Evolutionary conservation across 37 sponge, comb jelly and placozoan genomes (phyloP).

Genomic region (Cliona cf. orientalis): DNA sequence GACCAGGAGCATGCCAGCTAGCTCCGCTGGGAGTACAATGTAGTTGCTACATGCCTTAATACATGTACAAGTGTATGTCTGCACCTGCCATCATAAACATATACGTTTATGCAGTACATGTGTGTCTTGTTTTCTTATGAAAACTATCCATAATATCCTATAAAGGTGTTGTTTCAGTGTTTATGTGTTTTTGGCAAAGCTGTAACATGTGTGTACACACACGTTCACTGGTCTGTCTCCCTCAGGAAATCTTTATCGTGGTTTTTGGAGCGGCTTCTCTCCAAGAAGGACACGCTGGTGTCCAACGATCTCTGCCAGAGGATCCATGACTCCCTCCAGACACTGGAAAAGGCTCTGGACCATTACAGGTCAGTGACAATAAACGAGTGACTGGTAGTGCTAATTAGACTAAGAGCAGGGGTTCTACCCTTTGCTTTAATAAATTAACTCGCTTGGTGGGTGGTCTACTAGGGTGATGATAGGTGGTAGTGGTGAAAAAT

Average conservation of each 20-base stretch:
- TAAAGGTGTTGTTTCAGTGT: neutral
- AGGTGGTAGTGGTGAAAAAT: neutral
- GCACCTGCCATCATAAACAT: too few species aligned
- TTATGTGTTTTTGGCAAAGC: too few species aligned
- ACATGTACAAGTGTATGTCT: too few species aligned
- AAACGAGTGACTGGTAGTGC: neutral
- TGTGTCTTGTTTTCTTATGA: too few species aligned
- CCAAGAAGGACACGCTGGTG: conserved; percentile 3
- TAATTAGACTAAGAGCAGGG: neutral
- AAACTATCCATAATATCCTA: too few species aligned
- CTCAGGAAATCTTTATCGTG: conserved; percentile 18
- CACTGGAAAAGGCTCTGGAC: conserved; percentile 37
- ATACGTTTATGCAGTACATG: too few species aligned
- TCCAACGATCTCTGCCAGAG: conserved; percentile 17
- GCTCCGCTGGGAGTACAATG: too few species aligned
- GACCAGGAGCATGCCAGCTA: too few species aligned
- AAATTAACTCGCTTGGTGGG: neutral
- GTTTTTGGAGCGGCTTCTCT: conserved; percentile 5
- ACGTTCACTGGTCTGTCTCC: too few species aligned
- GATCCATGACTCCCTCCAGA: conserved; percentile 7
- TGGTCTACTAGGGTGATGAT: neutral
- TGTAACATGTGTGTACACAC: too few species aligned
- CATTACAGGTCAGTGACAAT: conserved; percentile 24
- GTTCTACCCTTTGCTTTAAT: neutral
- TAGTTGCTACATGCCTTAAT: too few species aligned